These are phyloP conservation scores for Pocillopora verrucosa DNA, from an alignment of 64 coral and sea anemone genomes.

Conservation along the genomic window DNA sequence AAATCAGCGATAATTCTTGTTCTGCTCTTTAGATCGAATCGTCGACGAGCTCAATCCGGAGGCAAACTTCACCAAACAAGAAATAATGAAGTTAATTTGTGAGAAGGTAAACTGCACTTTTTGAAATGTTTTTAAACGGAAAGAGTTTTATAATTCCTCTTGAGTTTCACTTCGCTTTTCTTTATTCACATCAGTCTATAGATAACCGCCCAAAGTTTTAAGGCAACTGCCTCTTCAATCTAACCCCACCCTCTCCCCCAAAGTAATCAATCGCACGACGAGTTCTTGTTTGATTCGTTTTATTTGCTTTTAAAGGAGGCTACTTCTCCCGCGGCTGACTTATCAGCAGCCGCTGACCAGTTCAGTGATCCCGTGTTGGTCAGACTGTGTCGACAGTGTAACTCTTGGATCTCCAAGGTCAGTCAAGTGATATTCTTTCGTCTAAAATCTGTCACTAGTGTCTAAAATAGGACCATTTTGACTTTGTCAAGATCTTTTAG, in stretches of 20 bases:
- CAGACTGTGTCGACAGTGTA: constrained; percentile 67
- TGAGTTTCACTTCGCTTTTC: too few species aligned
- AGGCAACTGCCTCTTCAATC: too few species aligned
- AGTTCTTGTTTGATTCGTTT: background rate
- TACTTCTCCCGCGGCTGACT: constrained; percentile 29
- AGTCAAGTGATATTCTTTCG: background rate
- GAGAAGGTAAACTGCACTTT: constrained; percentile 51
- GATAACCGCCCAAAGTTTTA: too few species aligned
- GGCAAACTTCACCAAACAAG: constrained; percentile 96
- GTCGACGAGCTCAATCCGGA: constrained; percentile 98
- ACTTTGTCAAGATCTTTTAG: too few species aligned
- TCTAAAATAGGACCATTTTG: too few species aligned
- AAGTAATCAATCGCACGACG: background rate
- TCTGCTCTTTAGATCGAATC: constrained; percentile 74
- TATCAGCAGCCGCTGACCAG: constrained; percentile 59
- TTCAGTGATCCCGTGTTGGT: constrained; percentile 79
- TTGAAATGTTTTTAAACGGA: too few species aligned
- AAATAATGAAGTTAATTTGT: constrained; percentile 92
- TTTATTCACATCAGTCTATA: too few species aligned
- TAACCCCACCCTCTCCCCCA: background rate
- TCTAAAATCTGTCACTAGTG: too few species aligned
- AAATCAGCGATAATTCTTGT: background rate
- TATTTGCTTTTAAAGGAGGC: constrained; percentile 44
- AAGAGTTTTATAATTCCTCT: too few species aligned
- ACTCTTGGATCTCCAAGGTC: constrained; percentile 81